These are phyloP conservation scores for Heliconius melpomene DNA, from an alignment of 1,140 invertebrate species.

Conservation along the genomic window DNA sequence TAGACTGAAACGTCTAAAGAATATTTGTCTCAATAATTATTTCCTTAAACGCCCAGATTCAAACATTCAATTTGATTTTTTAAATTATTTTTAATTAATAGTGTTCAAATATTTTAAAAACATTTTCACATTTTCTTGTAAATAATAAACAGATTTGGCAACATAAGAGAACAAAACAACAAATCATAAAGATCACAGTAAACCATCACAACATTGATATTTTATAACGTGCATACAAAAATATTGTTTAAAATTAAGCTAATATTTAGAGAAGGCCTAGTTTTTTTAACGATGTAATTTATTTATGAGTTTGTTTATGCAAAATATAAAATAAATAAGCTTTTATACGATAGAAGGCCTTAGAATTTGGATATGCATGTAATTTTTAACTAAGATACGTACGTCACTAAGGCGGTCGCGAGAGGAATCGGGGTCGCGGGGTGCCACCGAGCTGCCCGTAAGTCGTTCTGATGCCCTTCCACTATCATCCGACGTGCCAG, in stretches of 20 bases:
- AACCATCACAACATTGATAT: constrained; percentile 15
- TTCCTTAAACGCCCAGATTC: constrained; percentile 18
- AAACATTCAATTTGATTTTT: background rate
- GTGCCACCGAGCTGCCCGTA: constrained; percentile 86
- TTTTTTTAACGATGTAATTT: background rate
- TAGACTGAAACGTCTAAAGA: constrained; percentile 51
- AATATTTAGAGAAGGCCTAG: constrained; percentile 3
- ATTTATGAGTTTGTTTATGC: background rate
- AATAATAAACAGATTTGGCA: constrained; percentile 21
- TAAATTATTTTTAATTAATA: background rate
- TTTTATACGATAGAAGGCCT: background rate
- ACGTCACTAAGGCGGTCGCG: constrained; percentile 91
- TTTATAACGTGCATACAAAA: constrained; percentile 10
- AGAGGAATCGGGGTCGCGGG: constrained; percentile 88
- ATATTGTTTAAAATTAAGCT: background rate
- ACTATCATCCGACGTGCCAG: constrained; percentile 89
- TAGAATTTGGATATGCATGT: background rate
- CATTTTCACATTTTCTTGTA: background rate
- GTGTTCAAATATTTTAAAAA: background rate
- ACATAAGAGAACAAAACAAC: constrained; percentile 19
- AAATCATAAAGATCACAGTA: constrained; percentile 5
- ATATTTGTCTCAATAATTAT: constrained; percentile 20
- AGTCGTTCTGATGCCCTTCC: constrained; percentile 88
- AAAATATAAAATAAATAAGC: background rate
- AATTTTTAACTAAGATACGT: constrained; percentile 72